Evolutionary conservation across 2,113 vertebrate genomes (phyloP).

Genomic region (Pipra filicauda): DNA sequence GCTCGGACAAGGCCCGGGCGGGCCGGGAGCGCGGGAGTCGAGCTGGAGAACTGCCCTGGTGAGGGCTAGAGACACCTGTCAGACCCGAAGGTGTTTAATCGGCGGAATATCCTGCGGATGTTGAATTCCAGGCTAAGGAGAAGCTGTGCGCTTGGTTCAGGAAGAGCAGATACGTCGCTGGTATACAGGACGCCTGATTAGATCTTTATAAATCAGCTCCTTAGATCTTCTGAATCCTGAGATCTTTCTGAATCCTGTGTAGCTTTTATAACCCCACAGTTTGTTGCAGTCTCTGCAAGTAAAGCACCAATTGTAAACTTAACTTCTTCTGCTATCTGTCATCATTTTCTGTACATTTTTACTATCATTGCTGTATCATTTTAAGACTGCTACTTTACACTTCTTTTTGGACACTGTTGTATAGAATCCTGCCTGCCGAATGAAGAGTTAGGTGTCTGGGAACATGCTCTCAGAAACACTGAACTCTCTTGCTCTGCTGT

Average conservation of each 20-base stretch:
- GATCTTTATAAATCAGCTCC: not conserved
- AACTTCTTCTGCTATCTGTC: not conserved
- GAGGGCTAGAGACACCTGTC: not conserved
- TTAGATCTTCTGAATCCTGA: not conserved
- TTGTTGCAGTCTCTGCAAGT: not conserved
- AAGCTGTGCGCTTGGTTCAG: accelerated
- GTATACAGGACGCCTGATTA: accelerated
- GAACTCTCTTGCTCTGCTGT: not conserved
- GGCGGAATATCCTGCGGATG: accelerated
- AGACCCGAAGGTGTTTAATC: not conserved
- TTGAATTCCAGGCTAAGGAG: not conserved
- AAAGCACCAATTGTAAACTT: not conserved
- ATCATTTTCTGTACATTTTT: not conserved
- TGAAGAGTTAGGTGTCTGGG: not conserved
- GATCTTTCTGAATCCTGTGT: not conserved
- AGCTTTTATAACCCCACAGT: not conserved
- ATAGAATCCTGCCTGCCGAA: not conserved
- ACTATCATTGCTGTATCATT: not conserved
- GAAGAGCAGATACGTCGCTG: accelerated
- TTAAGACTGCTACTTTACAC: not conserved
- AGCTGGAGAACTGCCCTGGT: not conserved
- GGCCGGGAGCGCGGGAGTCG: not conserved
- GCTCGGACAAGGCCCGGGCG: not conserved
- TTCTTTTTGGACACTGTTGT: not conserved
- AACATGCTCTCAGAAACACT: not conserved